Percentiles rank a stretch among this genome's conserved stretches.
phyloP scores from a whole-genome alignment of 2,888 invertebrate species.

The Brachynemurus nebulosus region DNA sequence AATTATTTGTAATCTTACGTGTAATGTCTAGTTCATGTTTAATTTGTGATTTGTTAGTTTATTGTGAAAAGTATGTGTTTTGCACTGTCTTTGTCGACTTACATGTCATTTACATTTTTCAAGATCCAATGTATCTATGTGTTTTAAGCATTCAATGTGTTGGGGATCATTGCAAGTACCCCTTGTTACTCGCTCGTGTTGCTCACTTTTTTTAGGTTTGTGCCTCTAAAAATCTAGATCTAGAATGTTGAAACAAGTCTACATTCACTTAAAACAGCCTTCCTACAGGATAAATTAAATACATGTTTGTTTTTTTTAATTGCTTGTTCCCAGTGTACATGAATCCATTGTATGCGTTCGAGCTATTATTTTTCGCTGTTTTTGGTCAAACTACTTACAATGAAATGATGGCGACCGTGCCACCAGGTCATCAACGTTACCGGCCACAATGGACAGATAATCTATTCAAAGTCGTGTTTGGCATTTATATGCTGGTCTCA shows the following conservation, averaged over 20 bases:
- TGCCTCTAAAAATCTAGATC: background rate
- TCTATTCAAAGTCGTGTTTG: slow-evolving; percentile 85
- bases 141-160: no score
- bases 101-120: no score
- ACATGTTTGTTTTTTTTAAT: slow-evolving; percentile 3
- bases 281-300: background rate
- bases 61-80: no score
- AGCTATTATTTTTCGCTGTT: slow-evolving; percentile 95
- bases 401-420: slow-evolving; percentile 43
- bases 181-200: background rate
- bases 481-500: slow-evolving; percentile 95
- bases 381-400: slow-evolving; percentile 87
- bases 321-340: slow-evolving; percentile 52
- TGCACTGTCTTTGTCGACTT: no score
- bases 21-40: no score
- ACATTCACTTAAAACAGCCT: background rate
- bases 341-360: slow-evolving; percentile 85
- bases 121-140: no score
- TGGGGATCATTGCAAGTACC: slow-evolving; percentile 1
- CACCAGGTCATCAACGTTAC: slow-evolving; percentile 47
- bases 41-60: no score
- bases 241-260: background rate
- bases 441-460: slow-evolving; percentile 73
- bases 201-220: background rate
- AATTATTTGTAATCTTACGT: no score